These are phyloP conservation scores for Drosophila saltans DNA, from an alignment of 1,140 invertebrate genomes.

Conservation along the genomic window DNA sequence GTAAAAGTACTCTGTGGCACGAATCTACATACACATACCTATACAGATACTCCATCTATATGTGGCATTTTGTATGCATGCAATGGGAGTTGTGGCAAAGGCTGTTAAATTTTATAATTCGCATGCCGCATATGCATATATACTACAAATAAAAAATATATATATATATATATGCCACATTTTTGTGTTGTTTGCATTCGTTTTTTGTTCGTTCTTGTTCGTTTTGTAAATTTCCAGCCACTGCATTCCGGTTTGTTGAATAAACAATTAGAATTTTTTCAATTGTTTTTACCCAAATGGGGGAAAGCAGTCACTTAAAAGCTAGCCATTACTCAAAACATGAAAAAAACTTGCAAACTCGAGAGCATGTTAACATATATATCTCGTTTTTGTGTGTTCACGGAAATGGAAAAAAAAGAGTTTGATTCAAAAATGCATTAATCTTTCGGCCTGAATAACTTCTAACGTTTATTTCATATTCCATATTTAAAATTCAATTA, in stretches of 20 bases:
- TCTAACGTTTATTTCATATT: conserved; percentile 2
- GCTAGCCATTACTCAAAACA: conserved; percentile 66
- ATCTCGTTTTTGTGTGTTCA: neutral
- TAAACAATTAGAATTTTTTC: conserved; percentile 63
- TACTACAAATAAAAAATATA: neutral
- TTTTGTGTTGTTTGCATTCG: conserved; percentile 11
- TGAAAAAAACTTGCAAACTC: conserved; percentile 3
- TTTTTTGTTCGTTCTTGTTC: conserved; percentile 23
- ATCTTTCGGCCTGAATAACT: neutral
- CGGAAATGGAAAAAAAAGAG: neutral
- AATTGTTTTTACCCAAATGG: conserved; percentile 40
- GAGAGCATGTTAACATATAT: neutral
- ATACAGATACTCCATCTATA: neutral
- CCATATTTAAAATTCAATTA: conserved; percentile 38
- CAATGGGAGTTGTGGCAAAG: conserved; percentile 6
- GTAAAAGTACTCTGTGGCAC: conserved; percentile 33
- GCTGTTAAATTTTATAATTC: conserved; percentile 14
- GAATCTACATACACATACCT: neutral
- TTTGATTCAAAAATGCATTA: conserved; percentile 5
- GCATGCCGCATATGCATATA: conserved; percentile 1
- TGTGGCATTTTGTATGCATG: neutral
- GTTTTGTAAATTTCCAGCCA: conserved; percentile 32
- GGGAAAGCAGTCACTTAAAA: neutral
- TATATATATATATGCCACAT: conserved; percentile 1
- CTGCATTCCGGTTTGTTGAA: conserved; percentile 62